Evolutionary conservation across 2,113 vertebrate species (phyloP), one percentile per base, ranked within the genome.

Genomic region (Collichthys lucidus): DNA sequence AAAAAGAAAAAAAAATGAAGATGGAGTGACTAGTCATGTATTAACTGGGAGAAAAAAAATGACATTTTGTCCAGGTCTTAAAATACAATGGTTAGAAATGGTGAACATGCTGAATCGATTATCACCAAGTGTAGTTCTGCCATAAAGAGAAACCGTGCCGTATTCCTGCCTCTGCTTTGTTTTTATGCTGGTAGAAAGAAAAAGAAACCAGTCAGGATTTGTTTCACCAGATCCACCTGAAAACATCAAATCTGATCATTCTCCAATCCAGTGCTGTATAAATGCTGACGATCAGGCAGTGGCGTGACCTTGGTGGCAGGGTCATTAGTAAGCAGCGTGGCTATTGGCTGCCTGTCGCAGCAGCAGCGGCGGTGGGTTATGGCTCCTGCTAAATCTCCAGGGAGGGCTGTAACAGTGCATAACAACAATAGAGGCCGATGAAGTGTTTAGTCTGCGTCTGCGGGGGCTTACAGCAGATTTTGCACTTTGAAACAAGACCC

Each of bases 371-470:
- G 26, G 26, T 2, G 26, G 89, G 82, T 90, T 91, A 84, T 78
- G 88, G 87, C 88, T 91, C 88, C 85, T 62, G 76, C 82, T 81
- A 78, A 87, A 88, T 77, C 89, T 88, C 90, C 82, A 50, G 83
- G 85, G 87, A 89, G 82, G 81, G 60, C 71, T 74, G 71, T 70
- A 90, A 92, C 88, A 89, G 90, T 86, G 86, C 84, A 88, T 86
- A 91, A 92, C 88, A 95, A 95, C 93, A 95, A 94, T 93, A 89
- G 91, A 40, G 75, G 82, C 82, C 20, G 55, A 70, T 42, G 86
- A 86, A 85, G 76, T 95, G 94, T 95, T 95, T 95, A 95, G 93
- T 94, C 95, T 95, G 89, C 57, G 92, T 92, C 85, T 89, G 84
- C 19, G 66, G 82, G 81, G 89, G 90, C 86, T 93, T 94, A 92